These are phyloP conservation scores for Oncorhynchus nerka DNA, from an alignment of 2,113 vertebrate species.

Conservation along the genomic window DNA sequence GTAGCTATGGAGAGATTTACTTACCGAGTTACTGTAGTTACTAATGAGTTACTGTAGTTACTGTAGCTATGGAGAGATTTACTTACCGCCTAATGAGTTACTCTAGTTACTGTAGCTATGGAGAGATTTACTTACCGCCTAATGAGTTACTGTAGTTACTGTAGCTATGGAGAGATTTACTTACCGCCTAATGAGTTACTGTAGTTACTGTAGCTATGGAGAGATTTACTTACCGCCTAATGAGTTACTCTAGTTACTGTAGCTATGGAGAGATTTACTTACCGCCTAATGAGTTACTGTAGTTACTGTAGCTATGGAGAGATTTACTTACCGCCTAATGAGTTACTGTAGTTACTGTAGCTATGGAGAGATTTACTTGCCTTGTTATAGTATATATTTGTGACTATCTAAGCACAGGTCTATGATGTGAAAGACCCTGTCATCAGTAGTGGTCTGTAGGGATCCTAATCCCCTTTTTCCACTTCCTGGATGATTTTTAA, in stretches of 20 bases:
- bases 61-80: not conserved
- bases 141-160: not conserved
- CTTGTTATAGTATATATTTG: not conserved
- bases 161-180: not conserved
- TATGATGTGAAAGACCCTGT: conserved; percentile 4
- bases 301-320: not conserved
- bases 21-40: too few species aligned
- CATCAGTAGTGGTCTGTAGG: conserved; percentile 14
- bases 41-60: not conserved
- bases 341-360: not conserved
- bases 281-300: not conserved
- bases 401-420: not conserved
- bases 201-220: not conserved
- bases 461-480: conserved; percentile 14
- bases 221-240: not conserved
- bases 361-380: not conserved
- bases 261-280: not conserved
- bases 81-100: not conserved
- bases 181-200: not conserved
- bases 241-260: not conserved
- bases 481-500: conserved; percentile 29
- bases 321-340: not conserved
- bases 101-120: not conserved
- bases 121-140: not conserved
- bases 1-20: not conserved